These are phyloP conservation scores for Atta colombica DNA, from an alignment of 1,140 invertebrate genomes.

Conservation along the genomic window DNA sequence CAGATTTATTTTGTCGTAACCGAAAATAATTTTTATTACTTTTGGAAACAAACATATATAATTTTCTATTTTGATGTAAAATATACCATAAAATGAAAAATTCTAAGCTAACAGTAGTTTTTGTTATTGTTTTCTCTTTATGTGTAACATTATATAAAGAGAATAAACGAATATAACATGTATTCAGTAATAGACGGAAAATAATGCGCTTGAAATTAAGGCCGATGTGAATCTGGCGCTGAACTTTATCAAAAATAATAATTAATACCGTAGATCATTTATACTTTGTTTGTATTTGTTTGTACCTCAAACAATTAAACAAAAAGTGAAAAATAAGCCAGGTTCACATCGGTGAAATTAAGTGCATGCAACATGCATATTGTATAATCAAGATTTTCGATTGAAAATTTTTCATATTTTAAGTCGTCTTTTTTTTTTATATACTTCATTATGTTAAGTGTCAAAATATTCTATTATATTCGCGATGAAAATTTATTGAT, in stretches of 20 bases:
- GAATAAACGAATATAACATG: neutral
- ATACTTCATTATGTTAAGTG: neutral
- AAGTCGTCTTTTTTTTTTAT: neutral
- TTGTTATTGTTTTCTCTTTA: neutral
- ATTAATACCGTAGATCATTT: too few species aligned
- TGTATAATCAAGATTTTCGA: neutral
- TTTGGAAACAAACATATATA: neutral
- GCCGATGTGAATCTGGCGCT: too few species aligned
- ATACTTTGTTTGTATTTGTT: too few species aligned
- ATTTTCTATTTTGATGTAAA: neutral
- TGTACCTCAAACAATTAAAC: too few species aligned
- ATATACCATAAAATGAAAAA: neutral
- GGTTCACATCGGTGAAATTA: neutral
- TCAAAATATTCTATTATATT: slow-evolving; percentile 27
- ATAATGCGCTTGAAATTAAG: neutral
- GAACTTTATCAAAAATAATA: too few species aligned
- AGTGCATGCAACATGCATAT: neutral
- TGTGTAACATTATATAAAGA: neutral
- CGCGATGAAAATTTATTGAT: slow-evolving; percentile 16
- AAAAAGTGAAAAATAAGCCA: too few species aligned
- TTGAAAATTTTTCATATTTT: neutral
- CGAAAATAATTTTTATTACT: slow-evolving; percentile 17
- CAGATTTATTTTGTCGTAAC: neutral
- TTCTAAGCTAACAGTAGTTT: neutral
- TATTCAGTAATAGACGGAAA: neutral